Evolutionary conservation across 1,140 invertebrate genomes (phyloP).

Genomic region (Plodia interpunctella): DNA sequence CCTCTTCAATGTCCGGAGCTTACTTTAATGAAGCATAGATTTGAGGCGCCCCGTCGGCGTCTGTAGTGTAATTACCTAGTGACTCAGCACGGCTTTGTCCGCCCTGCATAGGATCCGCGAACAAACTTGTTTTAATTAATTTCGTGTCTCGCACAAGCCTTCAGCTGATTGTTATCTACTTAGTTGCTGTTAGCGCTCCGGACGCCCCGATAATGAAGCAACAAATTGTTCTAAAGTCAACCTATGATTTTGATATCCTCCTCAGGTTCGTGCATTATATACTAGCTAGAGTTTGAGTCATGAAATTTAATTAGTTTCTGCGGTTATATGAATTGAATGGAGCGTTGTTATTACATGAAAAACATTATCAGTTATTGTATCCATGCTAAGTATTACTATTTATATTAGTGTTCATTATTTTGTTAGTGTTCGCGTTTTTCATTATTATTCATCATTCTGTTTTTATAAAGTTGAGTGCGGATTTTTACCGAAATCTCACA

Average conservation of each 20-base stretch:
- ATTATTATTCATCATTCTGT: too few species aligned
- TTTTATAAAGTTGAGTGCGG: too few species aligned
- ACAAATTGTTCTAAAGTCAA: conserved; percentile 56
- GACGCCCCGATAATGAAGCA: conserved; percentile 66
- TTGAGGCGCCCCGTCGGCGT: conserved; percentile 50
- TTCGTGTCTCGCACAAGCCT: conserved; percentile 75
- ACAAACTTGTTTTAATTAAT: conserved; percentile 77
- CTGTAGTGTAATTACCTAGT: conserved; percentile 71
- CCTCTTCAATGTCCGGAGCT: neutral
- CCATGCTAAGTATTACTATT: too few species aligned
- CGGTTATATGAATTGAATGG: neutral
- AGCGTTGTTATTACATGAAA: neutral
- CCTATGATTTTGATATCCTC: conserved; percentile 39
- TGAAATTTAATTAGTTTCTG: conserved; percentile 7
- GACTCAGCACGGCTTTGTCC: conserved; percentile 73
- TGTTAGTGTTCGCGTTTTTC: too few species aligned
- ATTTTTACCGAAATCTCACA: too few species aligned
- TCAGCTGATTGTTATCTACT: conserved; percentile 75
- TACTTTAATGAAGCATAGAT: conserved; percentile 28
- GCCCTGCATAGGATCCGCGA: conserved; percentile 72
- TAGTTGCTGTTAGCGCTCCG: conserved; percentile 69
- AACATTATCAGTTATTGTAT: neutral
- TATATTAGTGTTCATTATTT: too few species aligned
- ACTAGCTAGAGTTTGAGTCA: conserved; percentile 1
- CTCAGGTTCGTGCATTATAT: conserved; percentile 4